Evolutionary conservation across 2,888 invertebrate species (phyloP), one percentile per base, ranked within the genome.

Genomic region (Pseudococcus longispinus): DNA sequence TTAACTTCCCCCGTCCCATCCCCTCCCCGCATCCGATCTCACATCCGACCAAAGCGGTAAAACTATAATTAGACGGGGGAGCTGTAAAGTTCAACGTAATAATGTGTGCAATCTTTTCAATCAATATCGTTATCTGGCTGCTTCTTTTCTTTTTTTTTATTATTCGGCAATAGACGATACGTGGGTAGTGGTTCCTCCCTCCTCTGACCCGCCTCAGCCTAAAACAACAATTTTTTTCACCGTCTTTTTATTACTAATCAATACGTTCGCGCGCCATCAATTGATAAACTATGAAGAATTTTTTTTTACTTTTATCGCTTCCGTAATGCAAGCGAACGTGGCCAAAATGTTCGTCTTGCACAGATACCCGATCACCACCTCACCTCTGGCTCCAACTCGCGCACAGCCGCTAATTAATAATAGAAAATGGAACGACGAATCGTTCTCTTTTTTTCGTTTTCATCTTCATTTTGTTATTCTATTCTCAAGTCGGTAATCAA

Each of bases 71-170:
- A 65, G 65, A 65, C 65, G 65, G 26, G 23, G 65, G 51, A 65
- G 23, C 65, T 26, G 65, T 65, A 65, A 65, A 65, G 65, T 65
- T 65, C 65, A 65, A 65, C 65, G 65, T 65, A 65, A 65, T 65
- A 65, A 65, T 65, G 65, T 65, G 65, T 51, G 51, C 65, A 65
- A 65, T 65, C 65, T 65, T 65, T 65, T 65, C 65, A 65, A 65
- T 65, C 65, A 65, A 65, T 65, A 65, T 65, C 23, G 65, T 65
- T 65, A 65, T 65, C 65, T 65, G 65, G 65, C 65, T 65, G 51
- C 51, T 65, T 65, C 15, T 65, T 65, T 65, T 26, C 13, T 65
- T 26, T 26, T 20, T 20, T 26, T 23, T 65, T 65, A 26, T 65
- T 26, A 26, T 26, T 65, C 65, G 65, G 65, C 65, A 65, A 26